phyloP scores from a whole-genome alignment of 64 coral and sea anemone genomes.

The Stichodactyla mertensii region DNA sequence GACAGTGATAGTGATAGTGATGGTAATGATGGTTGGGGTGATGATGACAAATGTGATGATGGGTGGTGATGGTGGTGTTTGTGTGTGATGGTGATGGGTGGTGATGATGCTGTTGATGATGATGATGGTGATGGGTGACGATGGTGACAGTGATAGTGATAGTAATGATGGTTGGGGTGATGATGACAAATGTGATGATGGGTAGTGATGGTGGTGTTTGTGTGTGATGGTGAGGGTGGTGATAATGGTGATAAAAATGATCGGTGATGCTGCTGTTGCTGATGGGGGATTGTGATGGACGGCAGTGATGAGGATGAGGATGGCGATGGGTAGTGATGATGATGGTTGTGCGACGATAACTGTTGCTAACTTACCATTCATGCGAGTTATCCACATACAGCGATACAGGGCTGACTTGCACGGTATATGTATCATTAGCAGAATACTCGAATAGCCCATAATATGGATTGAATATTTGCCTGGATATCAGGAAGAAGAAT shows the following conservation, averaged over 20 bases:
- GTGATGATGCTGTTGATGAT: too few species aligned
- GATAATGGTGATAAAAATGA: neutral
- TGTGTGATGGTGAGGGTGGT: neutral
- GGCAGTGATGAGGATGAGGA: neutral
- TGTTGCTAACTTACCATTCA: conserved; percentile 66
- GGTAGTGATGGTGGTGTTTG: neutral
- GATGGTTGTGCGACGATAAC: neutral
- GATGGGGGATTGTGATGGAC: neutral
- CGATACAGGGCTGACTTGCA: conserved; percentile 94
- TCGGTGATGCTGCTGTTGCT: neutral
- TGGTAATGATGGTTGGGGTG: neutral
- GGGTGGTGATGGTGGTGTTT: neutral
- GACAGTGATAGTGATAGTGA: too few species aligned
- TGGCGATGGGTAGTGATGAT: neutral
- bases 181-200: neutral
- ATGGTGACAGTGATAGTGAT: too few species aligned
- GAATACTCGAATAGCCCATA: conserved; percentile 99
- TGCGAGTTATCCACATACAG: conserved; percentile 97
- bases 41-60: neutral
- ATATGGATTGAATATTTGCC: conserved; percentile 96
- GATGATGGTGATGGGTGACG: neutral
- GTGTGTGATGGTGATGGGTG: neutral
- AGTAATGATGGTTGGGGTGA: neutral
- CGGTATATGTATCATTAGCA: conserved; percentile 94
- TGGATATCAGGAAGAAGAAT: conserved; percentile 93